Evolutionary conservation across 2,888 invertebrate genomes (phyloP).

Genomic region (Tortrix viridana): DNA sequence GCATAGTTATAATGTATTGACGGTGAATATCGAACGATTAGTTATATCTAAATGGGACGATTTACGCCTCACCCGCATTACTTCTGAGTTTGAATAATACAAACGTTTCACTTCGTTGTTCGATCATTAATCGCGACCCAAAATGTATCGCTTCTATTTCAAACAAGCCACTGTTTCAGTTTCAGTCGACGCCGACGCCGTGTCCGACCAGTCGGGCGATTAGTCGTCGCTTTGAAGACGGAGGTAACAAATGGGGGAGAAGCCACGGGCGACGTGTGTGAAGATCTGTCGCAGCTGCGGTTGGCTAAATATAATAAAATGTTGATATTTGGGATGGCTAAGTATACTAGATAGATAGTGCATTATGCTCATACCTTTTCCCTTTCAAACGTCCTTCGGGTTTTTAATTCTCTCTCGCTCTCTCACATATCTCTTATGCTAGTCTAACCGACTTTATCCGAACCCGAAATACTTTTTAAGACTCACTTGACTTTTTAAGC

Average conservation of each 20-base stretch:
- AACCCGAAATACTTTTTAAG: no score
- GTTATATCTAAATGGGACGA: background rate
- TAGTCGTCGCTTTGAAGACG: conserved; percentile 75
- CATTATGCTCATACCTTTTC: no score
- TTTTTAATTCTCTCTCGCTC: no score
- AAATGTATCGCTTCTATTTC: conserved; percentile 31
- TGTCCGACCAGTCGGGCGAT: conserved; percentile 62
- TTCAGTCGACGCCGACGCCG: conserved; percentile 61
- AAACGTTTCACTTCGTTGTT: background rate
- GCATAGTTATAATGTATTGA: no score
- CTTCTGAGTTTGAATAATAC: background rate
- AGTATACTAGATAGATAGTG: no score
- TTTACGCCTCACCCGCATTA: background rate
- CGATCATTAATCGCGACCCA: background rate
- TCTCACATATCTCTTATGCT: no score
- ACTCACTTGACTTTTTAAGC: no score
- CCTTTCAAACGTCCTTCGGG: no score
- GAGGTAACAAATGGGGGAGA: conserved; percentile 69
- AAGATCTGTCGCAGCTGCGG: conserved; percentile 72
- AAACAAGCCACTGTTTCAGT: conserved; percentile 33
- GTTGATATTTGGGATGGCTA: background rate
- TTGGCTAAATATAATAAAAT: conserved; percentile 51
- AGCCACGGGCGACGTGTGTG: conserved; percentile 61
- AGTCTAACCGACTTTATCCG: no score
- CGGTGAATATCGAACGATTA: no score